Percentiles rank a stretch among this genome's conserved stretches.
phyloP scores from a whole-genome alignment of 2,113 vertebrate genomes.

The Pedionomus torquatus region DNA sequence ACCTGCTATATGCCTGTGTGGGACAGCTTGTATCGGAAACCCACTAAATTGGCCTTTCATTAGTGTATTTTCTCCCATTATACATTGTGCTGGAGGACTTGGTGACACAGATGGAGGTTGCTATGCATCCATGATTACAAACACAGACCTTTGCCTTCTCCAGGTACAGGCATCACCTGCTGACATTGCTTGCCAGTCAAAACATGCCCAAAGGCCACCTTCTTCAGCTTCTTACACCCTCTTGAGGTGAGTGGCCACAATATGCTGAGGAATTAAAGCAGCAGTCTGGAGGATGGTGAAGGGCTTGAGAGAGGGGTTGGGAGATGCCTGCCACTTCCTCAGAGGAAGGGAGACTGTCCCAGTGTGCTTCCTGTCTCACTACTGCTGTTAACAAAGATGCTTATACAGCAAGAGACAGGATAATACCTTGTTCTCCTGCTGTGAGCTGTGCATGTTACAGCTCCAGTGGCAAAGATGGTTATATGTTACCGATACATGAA shows the following conservation, averaged over 20 bases:
- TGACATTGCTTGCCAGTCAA: background rate
- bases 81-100: background rate
- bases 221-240: background rate
- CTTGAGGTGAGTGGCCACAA: rapidly evolving
- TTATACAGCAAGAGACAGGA: background rate
- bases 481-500: background rate
- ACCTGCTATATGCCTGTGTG: rapidly evolving
- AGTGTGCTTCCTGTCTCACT: background rate
- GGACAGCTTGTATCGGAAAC: background rate
- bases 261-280: background rate
- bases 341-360: background rate
- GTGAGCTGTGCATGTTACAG: background rate
- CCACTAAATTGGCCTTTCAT: background rate
- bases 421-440: background rate
- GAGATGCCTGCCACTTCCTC: background rate
- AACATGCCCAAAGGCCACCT: background rate
- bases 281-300: background rate
- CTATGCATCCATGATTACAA: background rate
- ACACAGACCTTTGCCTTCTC: background rate
- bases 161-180: background rate
- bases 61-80: background rate
- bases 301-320: background rate
- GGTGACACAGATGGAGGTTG: background rate
- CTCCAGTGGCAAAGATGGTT: background rate
- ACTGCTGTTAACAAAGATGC: background rate